phyloP scores from a whole-genome alignment of 2,797 vertebrate genomes.

The Danio kyathit region DNA sequence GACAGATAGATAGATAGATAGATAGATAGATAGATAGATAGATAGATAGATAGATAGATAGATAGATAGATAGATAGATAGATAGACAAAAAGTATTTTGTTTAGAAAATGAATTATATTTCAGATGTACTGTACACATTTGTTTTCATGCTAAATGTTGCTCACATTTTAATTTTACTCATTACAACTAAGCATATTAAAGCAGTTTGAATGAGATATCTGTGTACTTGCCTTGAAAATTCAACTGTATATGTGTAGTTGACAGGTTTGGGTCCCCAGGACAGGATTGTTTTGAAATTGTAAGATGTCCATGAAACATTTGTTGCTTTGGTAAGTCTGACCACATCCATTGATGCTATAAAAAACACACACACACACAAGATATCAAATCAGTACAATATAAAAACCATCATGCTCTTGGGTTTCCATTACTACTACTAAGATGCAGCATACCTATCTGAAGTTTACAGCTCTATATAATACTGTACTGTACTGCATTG shows the following conservation, averaged over 20 bases:
- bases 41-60: too few species aligned
- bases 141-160: too few species aligned
- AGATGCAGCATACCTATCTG: too few species aligned
- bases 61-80: too few species aligned
- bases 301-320: constrained; percentile 83
- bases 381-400: not conserved
- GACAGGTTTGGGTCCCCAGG: constrained; percentile 79
- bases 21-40: too few species aligned
- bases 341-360: constrained; percentile 42
- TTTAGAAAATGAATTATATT: too few species aligned
- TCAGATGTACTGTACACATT: too few species aligned
- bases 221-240: constrained; percentile 79
- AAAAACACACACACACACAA: not conserved
- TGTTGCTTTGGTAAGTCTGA: constrained; percentile 53
- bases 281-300: constrained; percentile 90
- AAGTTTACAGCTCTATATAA: too few species aligned
- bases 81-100: too few species aligned
- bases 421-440: not conserved
- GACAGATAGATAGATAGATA: too few species aligned
- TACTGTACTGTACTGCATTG: too few species aligned
- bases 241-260: constrained; percentile 79
- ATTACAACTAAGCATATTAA: not conserved
- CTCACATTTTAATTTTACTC: too few species aligned
- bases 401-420: not conserved
- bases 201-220: not conserved